Conservation (phyloP, 2,888 invertebrate species). For the Leptopilina drosophilae region DNA sequence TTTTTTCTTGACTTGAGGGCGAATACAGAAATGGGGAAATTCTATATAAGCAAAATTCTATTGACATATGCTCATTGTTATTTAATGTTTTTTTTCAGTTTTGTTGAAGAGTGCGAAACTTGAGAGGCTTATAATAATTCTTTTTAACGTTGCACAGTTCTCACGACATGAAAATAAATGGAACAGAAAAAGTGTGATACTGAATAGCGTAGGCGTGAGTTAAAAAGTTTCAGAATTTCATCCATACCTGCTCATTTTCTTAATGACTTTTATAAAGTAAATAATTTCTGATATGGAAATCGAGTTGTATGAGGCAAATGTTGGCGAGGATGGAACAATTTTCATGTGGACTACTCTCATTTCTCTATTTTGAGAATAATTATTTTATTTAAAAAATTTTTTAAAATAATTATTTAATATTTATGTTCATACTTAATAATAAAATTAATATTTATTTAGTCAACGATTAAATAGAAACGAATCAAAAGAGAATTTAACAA, state of each 20-base stretch:
- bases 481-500: no score
- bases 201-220: constrained; percentile 29
- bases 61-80: constrained; percentile 4
- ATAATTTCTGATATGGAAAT: constrained; percentile 11
- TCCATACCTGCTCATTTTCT: constrained; percentile 21
- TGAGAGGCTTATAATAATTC: background rate
- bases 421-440: no score
- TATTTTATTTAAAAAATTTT: no score
- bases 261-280: constrained; percentile 1
- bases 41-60: constrained; percentile 6
- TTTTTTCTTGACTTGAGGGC: no score
- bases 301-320: background rate
- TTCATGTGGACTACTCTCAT: constrained; percentile 21
- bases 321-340: background rate
- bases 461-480: no score
- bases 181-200: constrained; percentile 57
- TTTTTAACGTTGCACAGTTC: constrained; percentile 52
- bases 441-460: no score
- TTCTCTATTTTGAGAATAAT: no score
- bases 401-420: no score
- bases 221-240: constrained; percentile 42
- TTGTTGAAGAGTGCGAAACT: constrained; percentile 24
- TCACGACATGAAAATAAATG: constrained; percentile 58
- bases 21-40: constrained; percentile 1
- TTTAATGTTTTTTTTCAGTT: background rate